Evolutionary conservation across 2,797 vertebrate genomes (phyloP).

Genomic region (Anguilla obscura): DNA sequence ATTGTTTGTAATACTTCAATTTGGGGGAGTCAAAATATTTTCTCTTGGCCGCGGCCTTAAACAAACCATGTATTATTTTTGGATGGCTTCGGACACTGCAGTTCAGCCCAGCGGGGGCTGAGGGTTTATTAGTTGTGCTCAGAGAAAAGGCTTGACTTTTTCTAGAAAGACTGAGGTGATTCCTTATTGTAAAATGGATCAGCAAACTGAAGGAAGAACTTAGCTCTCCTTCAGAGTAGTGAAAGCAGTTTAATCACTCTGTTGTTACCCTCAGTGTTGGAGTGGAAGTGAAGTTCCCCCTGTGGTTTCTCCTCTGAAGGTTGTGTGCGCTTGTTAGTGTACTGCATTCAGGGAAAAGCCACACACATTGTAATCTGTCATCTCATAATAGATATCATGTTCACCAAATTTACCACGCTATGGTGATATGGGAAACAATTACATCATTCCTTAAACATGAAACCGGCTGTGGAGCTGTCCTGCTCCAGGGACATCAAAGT

Average conservation of each 20-base stretch:
- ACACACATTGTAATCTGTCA: conserved; percentile 20
- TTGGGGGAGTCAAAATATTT: conserved; percentile 77
- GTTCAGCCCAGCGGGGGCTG: conserved; percentile 49
- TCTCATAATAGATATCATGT: conserved; percentile 13
- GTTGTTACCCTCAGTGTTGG: neutral
- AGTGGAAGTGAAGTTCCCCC: neutral
- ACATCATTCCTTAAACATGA: neutral
- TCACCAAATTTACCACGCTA: neutral
- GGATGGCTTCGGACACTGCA: conserved; percentile 58
- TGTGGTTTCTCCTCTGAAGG: neutral
- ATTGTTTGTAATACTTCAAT: conserved; percentile 74
- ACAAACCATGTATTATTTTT: conserved; percentile 75
- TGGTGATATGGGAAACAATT: neutral
- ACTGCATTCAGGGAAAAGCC: neutral
- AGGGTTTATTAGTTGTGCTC: conserved; percentile 55
- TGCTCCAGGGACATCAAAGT: neutral
- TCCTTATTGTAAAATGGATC: neutral
- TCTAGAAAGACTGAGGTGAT: conserved; percentile 56
- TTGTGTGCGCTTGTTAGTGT: neutral
- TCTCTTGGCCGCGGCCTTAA: conserved; percentile 67
- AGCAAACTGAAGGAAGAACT: neutral
- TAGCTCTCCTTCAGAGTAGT: neutral
- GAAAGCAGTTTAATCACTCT: neutral
- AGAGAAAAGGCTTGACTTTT: conserved; percentile 46
- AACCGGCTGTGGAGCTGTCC: neutral